Base-by-base conservation (phyloP, 1,140 invertebrate genomes). In the Diabrotica virgifera region DNA sequence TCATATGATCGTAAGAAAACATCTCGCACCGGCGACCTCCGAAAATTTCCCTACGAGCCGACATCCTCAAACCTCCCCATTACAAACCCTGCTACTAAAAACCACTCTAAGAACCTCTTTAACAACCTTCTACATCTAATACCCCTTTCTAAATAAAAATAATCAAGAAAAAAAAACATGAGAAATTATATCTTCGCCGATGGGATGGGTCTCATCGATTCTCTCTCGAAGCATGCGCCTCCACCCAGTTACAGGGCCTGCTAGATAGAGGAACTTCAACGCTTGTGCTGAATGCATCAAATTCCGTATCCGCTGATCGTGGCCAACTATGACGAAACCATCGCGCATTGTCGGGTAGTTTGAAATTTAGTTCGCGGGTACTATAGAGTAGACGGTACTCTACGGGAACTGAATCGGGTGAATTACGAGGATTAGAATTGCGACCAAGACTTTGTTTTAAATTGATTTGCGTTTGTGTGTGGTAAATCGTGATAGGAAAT, bases 201-300 rank as follows among this genome's bases (percentile, higher is more conserved):
- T 70, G 71, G 71, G 71, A 72, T 70, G 71, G 71, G 69, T 71
- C 69, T 66, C 69, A 70, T 72, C 71, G 71, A 72, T 72, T 72
- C 65, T 64, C 55, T 52, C 38, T 9, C 9, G 50, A 66, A 40
- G 69, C 67, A 65, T 65, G 71, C 71, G 71, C 69, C 60, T 64
- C 59, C 62, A 66, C 62, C 62, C 65, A 46, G 46, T 46, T 62
- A 65, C 68, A 69, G 68, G 52, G 60, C 62, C 50, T 61, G 57
- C 59, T 69, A 63, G 58, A 69, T 59, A 56, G 68, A 63, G 68
- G 62, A 64, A 69, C 65, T 66, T 59, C 63, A 65, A 60, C 53
- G 62, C 55, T 59, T 63, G 56, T 64, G 59, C 55, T 69, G 67
- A 54, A 69, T 65, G 67, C 51, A 59, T 52, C 38, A 50, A 58